Base-by-base conservation (phyloP, 2,888 invertebrate species). In the Agriotes lineatus region DNA sequence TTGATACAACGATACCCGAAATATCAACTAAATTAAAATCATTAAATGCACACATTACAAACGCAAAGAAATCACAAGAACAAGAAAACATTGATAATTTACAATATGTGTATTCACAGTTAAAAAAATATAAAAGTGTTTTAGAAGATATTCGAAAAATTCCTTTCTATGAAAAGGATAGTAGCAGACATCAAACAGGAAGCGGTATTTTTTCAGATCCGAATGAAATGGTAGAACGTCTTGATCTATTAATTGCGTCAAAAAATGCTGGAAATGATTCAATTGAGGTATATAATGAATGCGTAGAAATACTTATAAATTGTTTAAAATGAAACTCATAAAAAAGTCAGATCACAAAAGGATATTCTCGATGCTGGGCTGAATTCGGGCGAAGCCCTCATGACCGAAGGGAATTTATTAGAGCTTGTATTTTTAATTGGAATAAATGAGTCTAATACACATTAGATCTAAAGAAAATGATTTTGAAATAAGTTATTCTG, bases 161-260 rank as follows among this genome's bases (percentile, higher is more conserved):
- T 50, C 61, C 61, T 50, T 61, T 33, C 37, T 61, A 52, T 52
- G 50, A 61, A 61, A 66, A 66, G 37, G 25, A 25, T 25, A 62
- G 54, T 67, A 44, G 64, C 37, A 66, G 30, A 57, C 65, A 57
- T 66, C 48, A 48, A 54, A 54, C 18, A 25, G 54, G 54, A 66
- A 66, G 54, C 37, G 63, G 52, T 63, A 56, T 60, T 50, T 66
- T 66, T 60, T 66, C 66, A 66, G 59, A 69, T 69, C 67, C 48
- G 48, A 63, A 67, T 67, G 54, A 63, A 67, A 62, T 62, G 64
- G 63, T 67, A 57, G 68, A 64, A 68, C 33, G 65, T 69, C 69
- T 69, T 62, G 62, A 67, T 67, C 45, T 67, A 62, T 67, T 67
- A 67, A 67, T 63, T 63, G 62, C 67, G 62, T 67, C 62, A 67